phyloP scores from a whole-genome alignment of 2,113 vertebrate genomes.

The Puma concolor region DNA sequence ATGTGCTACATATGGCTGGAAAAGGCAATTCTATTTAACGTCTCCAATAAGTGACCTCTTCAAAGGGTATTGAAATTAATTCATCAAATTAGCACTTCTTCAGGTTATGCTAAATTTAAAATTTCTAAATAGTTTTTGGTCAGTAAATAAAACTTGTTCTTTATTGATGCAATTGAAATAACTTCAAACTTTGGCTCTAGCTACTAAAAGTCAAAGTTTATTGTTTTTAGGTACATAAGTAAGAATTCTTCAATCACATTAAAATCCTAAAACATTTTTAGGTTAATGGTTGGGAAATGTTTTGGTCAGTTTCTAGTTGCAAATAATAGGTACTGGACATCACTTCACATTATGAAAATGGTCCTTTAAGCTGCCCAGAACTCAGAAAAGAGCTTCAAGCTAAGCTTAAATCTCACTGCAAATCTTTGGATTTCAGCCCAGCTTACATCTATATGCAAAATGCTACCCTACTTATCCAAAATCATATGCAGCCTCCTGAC shows the following conservation, averaged over 20 bases:
- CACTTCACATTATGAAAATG: neutral
- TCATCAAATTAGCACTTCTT: neutral
- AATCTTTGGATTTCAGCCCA: neutral
- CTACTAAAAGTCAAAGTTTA: neutral
- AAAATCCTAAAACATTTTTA: neutral
- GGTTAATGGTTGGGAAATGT: neutral
- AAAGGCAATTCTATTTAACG: neutral
- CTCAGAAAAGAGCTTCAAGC: neutral
- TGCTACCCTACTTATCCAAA: neutral
- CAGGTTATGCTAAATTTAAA: neutral
- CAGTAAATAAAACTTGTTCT: neutral
- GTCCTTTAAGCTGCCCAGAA: neutral
- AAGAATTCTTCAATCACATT: constrained; percentile 5
- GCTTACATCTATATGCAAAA: neutral
- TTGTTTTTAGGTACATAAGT: neutral
- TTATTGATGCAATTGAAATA: constrained; percentile 12
- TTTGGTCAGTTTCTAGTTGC: neutral
- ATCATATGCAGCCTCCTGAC: neutral
- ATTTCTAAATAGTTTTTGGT: neutral
- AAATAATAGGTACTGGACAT: neutral
- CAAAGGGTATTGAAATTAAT: neutral
- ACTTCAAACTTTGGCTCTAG: neutral
- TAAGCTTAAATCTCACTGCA: neutral
- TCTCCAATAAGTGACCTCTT: neutral
- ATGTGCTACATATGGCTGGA: neutral